Conservation (phyloP, 1,140 invertebrate species). For the Zaprionus kolodkinae region DNA sequence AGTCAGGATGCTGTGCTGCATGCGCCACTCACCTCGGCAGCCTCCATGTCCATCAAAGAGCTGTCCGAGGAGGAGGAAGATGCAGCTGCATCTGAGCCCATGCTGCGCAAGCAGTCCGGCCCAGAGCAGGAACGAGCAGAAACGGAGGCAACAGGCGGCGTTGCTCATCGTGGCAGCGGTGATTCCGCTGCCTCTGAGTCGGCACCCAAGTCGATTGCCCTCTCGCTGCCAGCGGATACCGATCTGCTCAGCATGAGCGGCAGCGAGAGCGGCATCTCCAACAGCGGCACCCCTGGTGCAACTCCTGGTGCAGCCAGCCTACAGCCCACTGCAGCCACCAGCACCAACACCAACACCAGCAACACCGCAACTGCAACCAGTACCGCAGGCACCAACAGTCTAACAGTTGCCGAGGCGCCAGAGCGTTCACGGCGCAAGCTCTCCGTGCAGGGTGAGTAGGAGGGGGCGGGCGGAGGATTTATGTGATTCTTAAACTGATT, state of each 20-base stretch:
- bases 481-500: not conserved
- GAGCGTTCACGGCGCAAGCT: slow-evolving; percentile 72
- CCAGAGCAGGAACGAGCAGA: slow-evolving; percentile 13
- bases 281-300: slow-evolving; percentile 46
- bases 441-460: slow-evolving; percentile 77
- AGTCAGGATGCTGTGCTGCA: slow-evolving; percentile 84
- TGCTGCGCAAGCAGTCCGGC: slow-evolving; percentile 54
- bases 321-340: slow-evolving; percentile 54
- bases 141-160: slow-evolving; percentile 16
- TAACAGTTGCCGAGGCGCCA: slow-evolving; percentile 66
- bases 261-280: slow-evolving; percentile 66
- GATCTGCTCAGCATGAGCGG: slow-evolving; percentile 71
- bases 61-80: slow-evolving; percentile 74
- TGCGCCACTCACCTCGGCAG: slow-evolving; percentile 83
- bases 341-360: not conserved
- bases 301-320: slow-evolving; percentile 39
- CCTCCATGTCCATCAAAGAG: slow-evolving; percentile 82
- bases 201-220: slow-evolving; percentile 67
- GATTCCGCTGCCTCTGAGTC: slow-evolving; percentile 65
- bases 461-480: no score
- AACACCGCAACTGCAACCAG: slow-evolving; percentile 24
- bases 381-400: slow-evolving; percentile 52
- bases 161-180: slow-evolving; percentile 50
- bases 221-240: slow-evolving; percentile 70
- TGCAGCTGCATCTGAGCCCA: slow-evolving; percentile 49